A percentile compares a stretch with the other conserved stretches of the same genome.
These are phyloP conservation scores for Oophaga pumilio DNA, from an alignment of 2,113 vertebrate genomes.

Conservation along the genomic window DNA sequence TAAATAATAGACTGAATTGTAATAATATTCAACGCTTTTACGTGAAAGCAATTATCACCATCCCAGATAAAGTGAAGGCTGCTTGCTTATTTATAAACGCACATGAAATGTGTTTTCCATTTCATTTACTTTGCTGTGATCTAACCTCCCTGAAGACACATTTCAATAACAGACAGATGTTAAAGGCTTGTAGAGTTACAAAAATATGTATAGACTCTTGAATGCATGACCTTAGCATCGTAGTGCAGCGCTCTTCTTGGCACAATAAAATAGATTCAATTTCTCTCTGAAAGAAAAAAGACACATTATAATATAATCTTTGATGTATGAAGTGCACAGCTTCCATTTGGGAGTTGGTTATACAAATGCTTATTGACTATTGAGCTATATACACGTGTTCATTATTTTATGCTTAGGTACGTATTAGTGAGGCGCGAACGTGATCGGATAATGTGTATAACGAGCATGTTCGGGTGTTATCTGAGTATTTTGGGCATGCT, in stretches of 20 bases:
- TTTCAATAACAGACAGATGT: slow-evolving; percentile 29
- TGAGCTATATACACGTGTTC: background rate
- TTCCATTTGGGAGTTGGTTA: background rate
- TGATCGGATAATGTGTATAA: too few relatives aligned
- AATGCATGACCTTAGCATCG: background rate
- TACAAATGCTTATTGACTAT: background rate
- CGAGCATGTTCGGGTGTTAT: too few relatives aligned
- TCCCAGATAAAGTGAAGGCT: background rate
- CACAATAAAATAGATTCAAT: background rate
- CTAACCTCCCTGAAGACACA: slow-evolving; percentile 1
- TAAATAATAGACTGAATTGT: background rate
- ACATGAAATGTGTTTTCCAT: slow-evolving; percentile 2
- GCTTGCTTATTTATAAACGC: slow-evolving; percentile 3
- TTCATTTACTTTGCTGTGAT: background rate
- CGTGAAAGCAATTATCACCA: slow-evolving; percentile 11
- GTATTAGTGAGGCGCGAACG: too few relatives aligned
- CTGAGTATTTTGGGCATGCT: too few relatives aligned
- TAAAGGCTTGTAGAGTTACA: background rate
- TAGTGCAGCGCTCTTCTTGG: too few relatives aligned
- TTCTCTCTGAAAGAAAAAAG: background rate
- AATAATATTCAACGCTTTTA: background rate
- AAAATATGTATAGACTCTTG: background rate
- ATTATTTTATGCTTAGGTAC: background rate
- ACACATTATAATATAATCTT: background rate
- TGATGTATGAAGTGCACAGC: background rate